phyloP scores from a whole-genome alignment of 1,140 invertebrate genomes.

The Heliothis subflexa region DNA sequence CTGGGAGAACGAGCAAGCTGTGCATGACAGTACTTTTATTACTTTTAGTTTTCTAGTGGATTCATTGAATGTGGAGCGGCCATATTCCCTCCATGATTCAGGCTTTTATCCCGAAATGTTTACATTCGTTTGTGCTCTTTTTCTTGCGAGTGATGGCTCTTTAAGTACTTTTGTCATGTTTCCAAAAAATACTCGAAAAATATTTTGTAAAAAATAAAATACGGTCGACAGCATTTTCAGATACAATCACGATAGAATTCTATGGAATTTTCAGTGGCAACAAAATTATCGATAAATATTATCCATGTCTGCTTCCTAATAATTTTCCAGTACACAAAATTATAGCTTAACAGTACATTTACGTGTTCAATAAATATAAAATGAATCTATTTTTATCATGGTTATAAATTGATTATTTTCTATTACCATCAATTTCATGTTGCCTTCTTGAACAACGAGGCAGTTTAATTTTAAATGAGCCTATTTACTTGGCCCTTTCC shows the following conservation, averaged over 20 bases:
- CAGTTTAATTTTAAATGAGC: conserved; percentile 13
- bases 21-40: conserved; percentile 42
- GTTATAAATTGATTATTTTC: conserved; percentile 7
- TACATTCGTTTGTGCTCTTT: conserved; percentile 15
- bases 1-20: conserved; percentile 30
- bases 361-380: too few relatives aligned
- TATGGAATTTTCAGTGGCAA: neutral
- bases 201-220: too few relatives aligned
- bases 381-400: neutral
- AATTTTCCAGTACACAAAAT: too few relatives aligned
- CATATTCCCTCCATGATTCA: conserved; percentile 16
- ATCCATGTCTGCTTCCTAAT: too few relatives aligned
- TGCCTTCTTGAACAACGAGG: neutral
- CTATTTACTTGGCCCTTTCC: conserved; percentile 13
- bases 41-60: conserved; percentile 34
- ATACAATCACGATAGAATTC: too few relatives aligned
- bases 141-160: neutral
- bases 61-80: conserved; percentile 25
- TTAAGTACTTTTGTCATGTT: neutral
- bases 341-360: too few relatives aligned
- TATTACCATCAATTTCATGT: neutral
- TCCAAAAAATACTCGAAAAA: neutral
- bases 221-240: too few relatives aligned
- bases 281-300: neutral
- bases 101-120: conserved; percentile 23